Base-by-base conservation (phyloP, 1,140 invertebrate species). In the Macrobrachium rosenbergii region DNA sequence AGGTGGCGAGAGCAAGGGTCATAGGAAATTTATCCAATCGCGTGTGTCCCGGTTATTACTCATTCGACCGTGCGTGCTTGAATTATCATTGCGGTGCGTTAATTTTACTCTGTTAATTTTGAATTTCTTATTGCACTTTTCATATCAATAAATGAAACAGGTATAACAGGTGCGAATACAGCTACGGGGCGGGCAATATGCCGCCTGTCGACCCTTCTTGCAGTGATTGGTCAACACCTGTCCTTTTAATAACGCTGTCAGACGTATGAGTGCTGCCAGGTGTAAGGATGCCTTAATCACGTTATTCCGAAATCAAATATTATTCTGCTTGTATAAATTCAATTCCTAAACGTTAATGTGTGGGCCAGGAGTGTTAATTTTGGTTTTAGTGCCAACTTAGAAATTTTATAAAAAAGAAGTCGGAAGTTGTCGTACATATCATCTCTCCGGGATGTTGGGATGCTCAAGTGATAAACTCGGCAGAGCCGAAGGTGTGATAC, bases 191-290 rank as follows among this genome's bases (percentile, higher is more conserved):
- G 21, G 69, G 23, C 69, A n/a, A 72, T 23, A 72, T 72, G 37
- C 12, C 21, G 69, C 69, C 37, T 43, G 69, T 19, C 28, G 23
- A 19, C 73, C 73, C 11, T 43, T 52, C 19, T 21, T 2, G 43
- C 73, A 76, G 28, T 77, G 45, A 77, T 77, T 37, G 75, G 28
- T 45, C 28, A 77, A 37, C 75, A 77, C 75, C 75, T 77, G 75
- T 77, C 45, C 52, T 52, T 59, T 28, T n/a, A 12, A 17, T 19
- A 3, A 52, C 52, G 75, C 75, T 77, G 75, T 12, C 75, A 19
- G 75, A 77, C 75, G 75, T 77, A 77, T 12, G 75, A 77, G 11
- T n/a, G 19, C 19, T 45, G 52, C 21, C 75, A 77, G 37, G 37
- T 77, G 75, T 45, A 52, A 77, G 52, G 52, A 52, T 52, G 12